These are phyloP conservation scores for Mus pahari DNA, from an alignment of 2,113 vertebrate genomes.

Conservation along the genomic window DNA sequence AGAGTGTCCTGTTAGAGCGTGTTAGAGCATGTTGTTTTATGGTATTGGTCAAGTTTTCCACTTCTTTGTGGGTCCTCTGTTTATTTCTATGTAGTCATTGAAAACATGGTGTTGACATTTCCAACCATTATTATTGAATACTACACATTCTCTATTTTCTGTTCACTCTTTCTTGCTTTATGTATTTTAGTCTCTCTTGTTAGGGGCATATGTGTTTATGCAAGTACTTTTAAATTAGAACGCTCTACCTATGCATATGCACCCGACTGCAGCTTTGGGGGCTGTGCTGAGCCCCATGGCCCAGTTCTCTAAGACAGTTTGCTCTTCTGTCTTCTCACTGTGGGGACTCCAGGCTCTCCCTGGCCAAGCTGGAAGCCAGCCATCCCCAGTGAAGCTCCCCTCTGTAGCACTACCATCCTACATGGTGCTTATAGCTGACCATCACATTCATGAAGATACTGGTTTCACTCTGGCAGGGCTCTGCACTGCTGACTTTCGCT, in stretches of 20 bases:
- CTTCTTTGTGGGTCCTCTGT: neutral
- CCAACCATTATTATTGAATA: neutral
- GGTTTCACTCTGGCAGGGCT: neutral
- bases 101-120: neutral
- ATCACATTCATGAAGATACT: neutral
- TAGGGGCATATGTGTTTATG: neutral
- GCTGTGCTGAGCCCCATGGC: neutral
- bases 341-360: neutral
- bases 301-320: neutral
- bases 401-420: too few relatives aligned
- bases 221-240: neutral
- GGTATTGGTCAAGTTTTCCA: neutral
- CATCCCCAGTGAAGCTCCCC: neutral
- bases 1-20: too few relatives aligned
- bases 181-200: neutral
- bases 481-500: neutral
- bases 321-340: neutral
- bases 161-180: neutral
- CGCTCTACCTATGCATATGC: neutral
- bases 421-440: neutral
- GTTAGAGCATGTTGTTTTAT: too few relatives aligned
- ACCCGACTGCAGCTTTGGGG: neutral
- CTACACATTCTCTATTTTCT: neutral
- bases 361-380: neutral
- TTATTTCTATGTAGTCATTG: neutral